phyloP scores from a whole-genome alignment of 2,888 invertebrate species.

The Lasioglossum calceatum region DNA sequence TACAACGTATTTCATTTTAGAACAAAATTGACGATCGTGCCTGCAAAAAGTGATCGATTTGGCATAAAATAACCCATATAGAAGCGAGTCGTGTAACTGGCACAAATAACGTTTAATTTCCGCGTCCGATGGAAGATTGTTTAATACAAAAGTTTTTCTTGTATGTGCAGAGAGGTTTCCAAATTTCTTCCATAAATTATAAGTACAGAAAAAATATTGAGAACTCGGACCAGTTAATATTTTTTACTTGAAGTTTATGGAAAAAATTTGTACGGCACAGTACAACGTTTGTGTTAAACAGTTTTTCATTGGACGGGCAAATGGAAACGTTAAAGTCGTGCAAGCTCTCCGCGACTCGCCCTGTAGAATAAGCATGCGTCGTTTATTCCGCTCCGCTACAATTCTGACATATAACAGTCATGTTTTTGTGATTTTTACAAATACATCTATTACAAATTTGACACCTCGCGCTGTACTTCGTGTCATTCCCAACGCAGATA shows the following conservation, averaged over 20 bases:
- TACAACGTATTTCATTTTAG: too few species aligned
- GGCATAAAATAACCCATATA: too few species aligned
- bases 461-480: neutral
- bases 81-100: neutral
- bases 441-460: neutral
- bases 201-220: neutral
- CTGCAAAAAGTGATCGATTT: too few species aligned
- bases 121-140: neutral
- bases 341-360: neutral
- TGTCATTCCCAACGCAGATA: neutral
- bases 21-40: too few species aligned
- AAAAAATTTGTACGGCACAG: too few species aligned
- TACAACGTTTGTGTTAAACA: too few species aligned
- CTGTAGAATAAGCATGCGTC: neutral
- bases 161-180: neutral
- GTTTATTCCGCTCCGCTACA: neutral
- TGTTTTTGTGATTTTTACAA: conserved; percentile 2
- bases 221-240: neutral
- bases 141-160: neutral
- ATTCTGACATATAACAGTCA: neutral
- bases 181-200: neutral
- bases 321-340: neutral
- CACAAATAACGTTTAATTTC: neutral
- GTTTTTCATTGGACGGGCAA: neutral
- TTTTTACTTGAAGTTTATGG: neutral